phyloP scores from a whole-genome alignment of 2,888 invertebrate genomes.

The Arge pagana region DNA sequence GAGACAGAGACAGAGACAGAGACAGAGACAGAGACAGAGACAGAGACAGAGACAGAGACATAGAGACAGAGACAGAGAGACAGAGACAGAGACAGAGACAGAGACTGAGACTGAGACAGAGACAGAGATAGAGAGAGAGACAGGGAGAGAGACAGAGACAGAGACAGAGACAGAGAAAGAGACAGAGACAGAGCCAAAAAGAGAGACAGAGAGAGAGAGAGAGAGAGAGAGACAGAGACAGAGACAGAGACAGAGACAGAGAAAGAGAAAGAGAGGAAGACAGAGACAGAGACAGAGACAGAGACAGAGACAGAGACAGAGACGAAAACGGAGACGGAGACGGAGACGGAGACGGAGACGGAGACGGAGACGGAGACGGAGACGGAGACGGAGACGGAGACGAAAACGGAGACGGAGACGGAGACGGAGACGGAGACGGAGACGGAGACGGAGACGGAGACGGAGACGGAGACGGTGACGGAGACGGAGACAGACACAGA shows the following conservation, averaged over 20 bases:
- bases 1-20: background rate
- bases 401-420: background rate
- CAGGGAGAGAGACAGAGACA: too few relatives aligned
- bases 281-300: background rate
- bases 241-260: background rate
- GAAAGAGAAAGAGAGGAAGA: too few relatives aligned
- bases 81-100: background rate
- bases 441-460: background rate
- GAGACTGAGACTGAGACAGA: background rate
- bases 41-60: background rate
- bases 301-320: background rate
- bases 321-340: background rate
- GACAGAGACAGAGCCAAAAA: too few relatives aligned
- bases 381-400: background rate
- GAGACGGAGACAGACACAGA: too few relatives aligned
- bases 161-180: background rate
- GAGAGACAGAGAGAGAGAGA: too few relatives aligned
- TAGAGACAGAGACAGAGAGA: too few relatives aligned
- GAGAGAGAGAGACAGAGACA: background rate
- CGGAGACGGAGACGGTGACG: background rate
- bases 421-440: background rate
- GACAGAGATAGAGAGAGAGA: too few relatives aligned
- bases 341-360: background rate
- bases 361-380: background rate
- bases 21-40: background rate